Evolutionary conservation across 2,113 vertebrate genomes (phyloP), one percentile per base, ranked within the genome.

Genomic region (Bujurquina vittata): DNA sequence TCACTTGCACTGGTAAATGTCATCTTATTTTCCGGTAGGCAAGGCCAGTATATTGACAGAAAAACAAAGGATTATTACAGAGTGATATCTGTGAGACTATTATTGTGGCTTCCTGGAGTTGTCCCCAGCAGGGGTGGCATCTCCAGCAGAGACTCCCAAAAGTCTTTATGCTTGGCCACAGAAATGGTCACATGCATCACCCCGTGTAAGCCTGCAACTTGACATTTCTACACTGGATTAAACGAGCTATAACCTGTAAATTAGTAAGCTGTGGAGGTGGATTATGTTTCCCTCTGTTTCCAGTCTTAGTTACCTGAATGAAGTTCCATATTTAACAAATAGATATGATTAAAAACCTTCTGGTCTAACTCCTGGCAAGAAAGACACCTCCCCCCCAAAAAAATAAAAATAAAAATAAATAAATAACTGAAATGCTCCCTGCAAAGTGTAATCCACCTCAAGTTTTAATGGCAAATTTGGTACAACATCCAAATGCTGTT

Each of bases 381-480:
- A 26, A 67, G 15, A 46, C 75, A 59, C 55, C 57, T 5, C 20
- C 26, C 17, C 49, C 46, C 5, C 29, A 57, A 20, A n/a, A n/a
- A n/a, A n/a, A n/a, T n/a, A n/a, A n/a, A n/a, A n/a, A n/a, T n/a
- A 79, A 55, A 35, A 67, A 65, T 2, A 26, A 26, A 26, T 2
- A 26, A 60, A 22, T 18, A 80, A 58, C 15, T 2, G 4, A 81
- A 49, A 67, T 5, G 22, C 46, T 72, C 33, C 15, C 31, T 58
- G 12, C 58, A 43, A 67, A 31, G 18, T 67, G 20, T 56, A 23
- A 77, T 35, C 56, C 22, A 17, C 15, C 69, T 52, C 29, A 14
- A 12, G 69, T 55, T 67, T 49, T 12, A 79, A 75, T 33, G 60
- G 76, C 79, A 80, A 60, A 83, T 74, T 61, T 82, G 35, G 29